Evolutionary conservation across 2,888 invertebrate species (phyloP).

Genomic region (Drosophila lutescens): DNA sequence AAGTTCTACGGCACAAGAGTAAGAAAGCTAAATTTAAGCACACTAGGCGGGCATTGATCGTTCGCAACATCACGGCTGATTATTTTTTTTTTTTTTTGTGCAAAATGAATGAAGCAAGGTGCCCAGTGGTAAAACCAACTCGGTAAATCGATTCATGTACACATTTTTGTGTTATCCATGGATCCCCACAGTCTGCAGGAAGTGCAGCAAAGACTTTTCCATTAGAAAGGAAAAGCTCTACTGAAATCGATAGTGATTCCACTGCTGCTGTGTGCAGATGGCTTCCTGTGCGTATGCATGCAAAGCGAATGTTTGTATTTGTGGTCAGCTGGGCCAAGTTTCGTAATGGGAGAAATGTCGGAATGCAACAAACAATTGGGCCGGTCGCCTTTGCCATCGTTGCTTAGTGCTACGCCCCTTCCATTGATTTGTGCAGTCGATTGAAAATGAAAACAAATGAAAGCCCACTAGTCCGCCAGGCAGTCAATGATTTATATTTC

Average conservation of each 20-base stretch:
- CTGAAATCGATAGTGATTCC: slow-evolving; percentile 16
- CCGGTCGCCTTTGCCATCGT: slow-evolving; percentile 8
- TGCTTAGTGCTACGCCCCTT: slow-evolving; percentile 26
- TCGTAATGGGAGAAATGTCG: slow-evolving; percentile 40
- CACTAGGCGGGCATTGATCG: too few relatives aligned
- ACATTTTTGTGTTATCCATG: too few relatives aligned
- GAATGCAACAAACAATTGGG: slow-evolving; percentile 34
- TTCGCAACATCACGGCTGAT: too few relatives aligned
- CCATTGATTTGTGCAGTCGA: slow-evolving; percentile 52
- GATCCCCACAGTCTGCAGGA: slow-evolving; percentile 41
- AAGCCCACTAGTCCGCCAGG: slow-evolving; percentile 13
- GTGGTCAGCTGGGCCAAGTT: slow-evolving; percentile 29
- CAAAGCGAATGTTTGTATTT: slow-evolving; percentile 40
- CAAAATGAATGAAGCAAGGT: too few relatives aligned
- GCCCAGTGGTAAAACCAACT: too few relatives aligned
- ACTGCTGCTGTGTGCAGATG: slow-evolving; percentile 31
- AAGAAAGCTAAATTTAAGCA: too few relatives aligned
- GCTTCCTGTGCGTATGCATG: slow-evolving; percentile 21
- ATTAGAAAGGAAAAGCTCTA: slow-evolving; percentile 65
- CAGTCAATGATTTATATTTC: slow-evolving; percentile 55
- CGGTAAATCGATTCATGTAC: too few relatives aligned
- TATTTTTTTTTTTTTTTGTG: too few relatives aligned
- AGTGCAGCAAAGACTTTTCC: slow-evolving; percentile 37
- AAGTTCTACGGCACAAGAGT: too few relatives aligned
- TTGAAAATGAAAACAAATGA: slow-evolving; percentile 50